Base-by-base conservation (phyloP, 2,888 invertebrate genomes). In the Leptinotarsa haldemani region DNA sequence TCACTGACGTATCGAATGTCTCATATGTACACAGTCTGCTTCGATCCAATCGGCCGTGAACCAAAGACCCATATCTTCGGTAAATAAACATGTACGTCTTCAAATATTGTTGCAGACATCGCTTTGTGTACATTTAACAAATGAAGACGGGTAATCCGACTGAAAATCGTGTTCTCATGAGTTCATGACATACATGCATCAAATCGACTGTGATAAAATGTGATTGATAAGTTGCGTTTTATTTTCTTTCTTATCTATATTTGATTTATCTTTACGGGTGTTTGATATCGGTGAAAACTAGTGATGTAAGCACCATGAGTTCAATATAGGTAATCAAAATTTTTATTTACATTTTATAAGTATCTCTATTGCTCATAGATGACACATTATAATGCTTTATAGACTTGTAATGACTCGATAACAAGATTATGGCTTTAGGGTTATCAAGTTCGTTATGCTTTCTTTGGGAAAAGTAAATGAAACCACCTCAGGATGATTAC, bases 1-100 rank as follows among this genome's bases (percentile, higher is more conserved):
- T 79, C 76, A 80, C 76, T 75, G 74, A 66, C 70, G 73, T 77
- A 77, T 80, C 78, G 66, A 74, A 71, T 80, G 74, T 74, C 79
- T 71, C 78, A 76, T 79, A 74, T 78, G 78, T 78, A 77, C 80
- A 79, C 77, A 80, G 69, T 66, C 65, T 66, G 78, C 63, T 61
- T 61, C 40, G 61, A 16, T 61, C n/a, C 16, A 61, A 61, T 61
- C 79, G 78, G 78, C 78, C 77, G 76, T 80, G 79, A 80, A 79
- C 80, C 79, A 78, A 71, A 76, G 75, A 70, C 65, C 76, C 76
- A 79, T 79, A 73, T 73, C 73, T 53, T 20, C 63, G 66, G 61
- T 72, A 56, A 58, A 69, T 71, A 76, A 71, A 74, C 69, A 74
- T 61, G 40, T 61, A 18, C 61, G 25, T 61, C 61, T 61, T 61